Conservation (phyloP, 2,113 vertebrate genomes). For the Lepisosteus osseus region DNA sequence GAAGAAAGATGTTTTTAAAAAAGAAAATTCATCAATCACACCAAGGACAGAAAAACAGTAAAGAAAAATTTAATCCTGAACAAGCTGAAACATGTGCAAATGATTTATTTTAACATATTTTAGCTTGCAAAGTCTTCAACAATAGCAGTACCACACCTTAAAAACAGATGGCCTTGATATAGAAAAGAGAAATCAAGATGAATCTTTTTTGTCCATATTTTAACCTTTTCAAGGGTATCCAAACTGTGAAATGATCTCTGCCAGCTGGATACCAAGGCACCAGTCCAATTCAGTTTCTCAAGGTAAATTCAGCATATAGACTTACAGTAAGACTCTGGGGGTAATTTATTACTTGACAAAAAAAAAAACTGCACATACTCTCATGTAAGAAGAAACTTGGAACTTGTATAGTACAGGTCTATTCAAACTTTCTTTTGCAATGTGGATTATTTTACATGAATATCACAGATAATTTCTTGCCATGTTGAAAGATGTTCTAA, state of each 20-base stretch:
- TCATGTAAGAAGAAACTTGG: neutral
- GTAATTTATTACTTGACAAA: neutral
- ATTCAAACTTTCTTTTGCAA: neutral
- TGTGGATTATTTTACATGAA: neutral
- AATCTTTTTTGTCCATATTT: constrained; percentile 11
- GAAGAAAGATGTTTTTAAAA: constrained; percentile 9
- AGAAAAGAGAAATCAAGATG: constrained; percentile 19
- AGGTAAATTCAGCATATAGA: constrained; percentile 14
- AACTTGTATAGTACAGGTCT: neutral
- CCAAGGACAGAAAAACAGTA: constrained; percentile 1
- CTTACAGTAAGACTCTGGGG: neutral
- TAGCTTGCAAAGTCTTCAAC: constrained; percentile 20
- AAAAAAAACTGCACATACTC: neutral
- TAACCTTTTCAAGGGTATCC: constrained; percentile 19
- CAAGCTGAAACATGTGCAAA: constrained; percentile 24
- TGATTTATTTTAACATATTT: constrained; percentile 26
- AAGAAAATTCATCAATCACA: constrained; percentile 12
- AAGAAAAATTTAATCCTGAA: constrained; percentile 21
- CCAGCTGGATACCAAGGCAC: constrained; percentile 2
- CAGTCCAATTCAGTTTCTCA: neutral
- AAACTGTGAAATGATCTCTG: constrained; percentile 6
- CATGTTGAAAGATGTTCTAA: neutral
- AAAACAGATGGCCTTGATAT: constrained; percentile 25
- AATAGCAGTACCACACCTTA: constrained; percentile 13
- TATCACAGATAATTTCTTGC: neutral